Conservation (phyloP, 1,140 invertebrate species). For the Littorina saxatilis region DNA sequence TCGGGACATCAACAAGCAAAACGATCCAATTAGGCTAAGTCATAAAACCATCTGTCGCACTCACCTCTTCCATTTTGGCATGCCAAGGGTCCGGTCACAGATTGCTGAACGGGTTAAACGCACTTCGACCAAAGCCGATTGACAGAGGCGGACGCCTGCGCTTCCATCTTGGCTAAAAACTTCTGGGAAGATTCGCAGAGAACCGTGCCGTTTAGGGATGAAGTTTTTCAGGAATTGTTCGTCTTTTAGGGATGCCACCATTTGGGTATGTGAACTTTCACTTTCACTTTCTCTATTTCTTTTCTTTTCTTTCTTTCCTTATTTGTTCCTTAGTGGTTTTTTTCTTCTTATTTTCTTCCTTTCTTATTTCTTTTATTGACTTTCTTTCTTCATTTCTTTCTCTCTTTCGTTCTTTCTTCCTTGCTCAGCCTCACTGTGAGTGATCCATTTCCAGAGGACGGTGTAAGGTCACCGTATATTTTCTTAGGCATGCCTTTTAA, state of each 20-base stretch:
- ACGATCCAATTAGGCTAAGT: not conserved
- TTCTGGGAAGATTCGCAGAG: slow-evolving; percentile 6
- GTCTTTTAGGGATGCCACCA: slow-evolving; percentile 15
- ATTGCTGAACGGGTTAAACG: not conserved
- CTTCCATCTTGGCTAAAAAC: slow-evolving; percentile 19
- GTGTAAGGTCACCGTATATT: no score
- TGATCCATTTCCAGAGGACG: no score
- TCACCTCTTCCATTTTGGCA: slow-evolving; percentile 33
- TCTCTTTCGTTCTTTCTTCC: no score
- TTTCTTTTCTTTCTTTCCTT: no score
- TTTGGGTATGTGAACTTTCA: slow-evolving; percentile 21
- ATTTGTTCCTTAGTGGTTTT: no score
- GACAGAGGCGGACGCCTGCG: not conserved
- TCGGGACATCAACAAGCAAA: slow-evolving; percentile 11
- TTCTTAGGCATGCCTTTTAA: no score
- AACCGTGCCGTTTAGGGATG: slow-evolving; percentile 13
- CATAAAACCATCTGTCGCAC: slow-evolving; percentile 34
- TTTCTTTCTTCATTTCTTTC: no score
- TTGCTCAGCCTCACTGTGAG: no score
- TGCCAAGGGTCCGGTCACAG: not conserved
- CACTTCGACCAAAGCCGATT: not conserved
- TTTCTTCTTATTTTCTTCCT: no score
- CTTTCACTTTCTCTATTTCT: not conserved
- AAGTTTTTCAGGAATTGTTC: slow-evolving; percentile 23
- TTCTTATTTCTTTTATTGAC: no score